Conservation (phyloP, 2,888 invertebrate species). For the Tetranychus piercei region DNA sequence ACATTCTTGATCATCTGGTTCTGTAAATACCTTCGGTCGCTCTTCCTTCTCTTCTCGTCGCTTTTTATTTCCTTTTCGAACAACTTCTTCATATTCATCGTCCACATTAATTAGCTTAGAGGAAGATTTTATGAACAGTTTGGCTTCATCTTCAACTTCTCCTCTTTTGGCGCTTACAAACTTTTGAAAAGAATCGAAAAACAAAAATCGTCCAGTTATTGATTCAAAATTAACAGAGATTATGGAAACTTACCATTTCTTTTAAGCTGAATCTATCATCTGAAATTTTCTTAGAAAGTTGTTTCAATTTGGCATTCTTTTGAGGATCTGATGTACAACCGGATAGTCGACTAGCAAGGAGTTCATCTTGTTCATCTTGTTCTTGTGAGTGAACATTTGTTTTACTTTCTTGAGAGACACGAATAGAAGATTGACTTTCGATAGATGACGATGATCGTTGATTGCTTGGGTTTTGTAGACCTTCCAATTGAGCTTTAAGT, state of each 20-base stretch:
- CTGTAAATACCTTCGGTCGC: background rate
- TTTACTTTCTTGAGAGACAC: no score
- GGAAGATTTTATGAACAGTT: slow-evolving; percentile 14
- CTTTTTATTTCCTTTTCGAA: slow-evolving; percentile 1
- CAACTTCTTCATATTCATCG: slow-evolving; percentile 19
- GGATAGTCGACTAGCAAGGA: background rate
- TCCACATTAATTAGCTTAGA: slow-evolving; percentile 11
- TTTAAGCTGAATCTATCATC: background rate
- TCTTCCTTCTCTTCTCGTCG: slow-evolving; percentile 27
- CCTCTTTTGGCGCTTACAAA: slow-evolving; percentile 38
- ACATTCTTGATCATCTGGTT: slow-evolving; percentile 38
- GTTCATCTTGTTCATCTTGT: background rate
- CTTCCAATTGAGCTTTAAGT: background rate
- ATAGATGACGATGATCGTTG: background rate
- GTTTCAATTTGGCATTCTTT: background rate
- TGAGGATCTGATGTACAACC: no score
- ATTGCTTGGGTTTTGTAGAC: background rate
- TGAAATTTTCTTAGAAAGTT: slow-evolving; percentile 3
- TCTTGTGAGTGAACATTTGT: no score
- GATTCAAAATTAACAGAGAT: background rate
- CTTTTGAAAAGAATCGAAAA: background rate
- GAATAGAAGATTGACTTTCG: no score
- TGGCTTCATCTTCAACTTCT: slow-evolving; percentile 14
- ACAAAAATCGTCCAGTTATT: background rate
- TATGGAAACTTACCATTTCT: background rate